These are phyloP conservation scores for Pseudoatta argentina DNA, from an alignment of 1,140 invertebrate species.

Conservation along the genomic window DNA sequence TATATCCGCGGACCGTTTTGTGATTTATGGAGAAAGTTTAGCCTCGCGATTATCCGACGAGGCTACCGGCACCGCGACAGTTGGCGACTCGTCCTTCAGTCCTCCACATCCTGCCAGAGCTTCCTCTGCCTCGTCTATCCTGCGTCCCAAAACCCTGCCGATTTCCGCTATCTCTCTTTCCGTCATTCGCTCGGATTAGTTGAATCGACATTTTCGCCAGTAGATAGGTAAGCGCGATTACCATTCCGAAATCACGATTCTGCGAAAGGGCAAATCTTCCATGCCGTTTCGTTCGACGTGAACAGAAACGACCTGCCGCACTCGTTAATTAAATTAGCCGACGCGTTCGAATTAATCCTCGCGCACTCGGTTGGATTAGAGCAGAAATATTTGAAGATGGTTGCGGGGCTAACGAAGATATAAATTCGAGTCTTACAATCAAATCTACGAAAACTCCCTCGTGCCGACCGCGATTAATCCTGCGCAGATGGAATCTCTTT, in stretches of 20 bases:
- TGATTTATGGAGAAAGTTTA: constrained; percentile 81
- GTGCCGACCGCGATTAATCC: neutral
- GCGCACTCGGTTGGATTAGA: constrained; percentile 21
- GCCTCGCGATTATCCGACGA: constrained; percentile 73
- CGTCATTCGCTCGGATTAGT: constrained; percentile 73
- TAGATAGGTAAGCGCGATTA: constrained; percentile 50
- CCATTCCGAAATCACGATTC: constrained; percentile 50
- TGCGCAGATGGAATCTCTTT: neutral
- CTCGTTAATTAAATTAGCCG: constrained; percentile 42
- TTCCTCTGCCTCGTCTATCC: neutral
- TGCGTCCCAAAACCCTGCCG: neutral
- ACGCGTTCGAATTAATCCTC: constrained; percentile 21
- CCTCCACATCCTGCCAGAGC: constrained; percentile 30
- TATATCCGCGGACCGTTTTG: constrained; percentile 69
- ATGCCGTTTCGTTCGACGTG: constrained; percentile 47
- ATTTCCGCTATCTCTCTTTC: constrained; percentile 72
- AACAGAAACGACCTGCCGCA: constrained; percentile 24
- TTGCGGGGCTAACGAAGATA: constrained; percentile 5
- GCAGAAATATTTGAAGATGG: constrained; percentile 14
- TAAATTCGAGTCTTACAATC: constrained; percentile 10
- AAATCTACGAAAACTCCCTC: neutral
- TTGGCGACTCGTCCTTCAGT: constrained; percentile 64
- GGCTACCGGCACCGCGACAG: constrained; percentile 66
- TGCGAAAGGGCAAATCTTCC: constrained; percentile 42
- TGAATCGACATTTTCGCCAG: constrained; percentile 53